Evolutionary conservation across 2,888 invertebrate species (phyloP), one percentile per base, ranked within the genome.

Genomic region (Sicus ferrugineus): DNA sequence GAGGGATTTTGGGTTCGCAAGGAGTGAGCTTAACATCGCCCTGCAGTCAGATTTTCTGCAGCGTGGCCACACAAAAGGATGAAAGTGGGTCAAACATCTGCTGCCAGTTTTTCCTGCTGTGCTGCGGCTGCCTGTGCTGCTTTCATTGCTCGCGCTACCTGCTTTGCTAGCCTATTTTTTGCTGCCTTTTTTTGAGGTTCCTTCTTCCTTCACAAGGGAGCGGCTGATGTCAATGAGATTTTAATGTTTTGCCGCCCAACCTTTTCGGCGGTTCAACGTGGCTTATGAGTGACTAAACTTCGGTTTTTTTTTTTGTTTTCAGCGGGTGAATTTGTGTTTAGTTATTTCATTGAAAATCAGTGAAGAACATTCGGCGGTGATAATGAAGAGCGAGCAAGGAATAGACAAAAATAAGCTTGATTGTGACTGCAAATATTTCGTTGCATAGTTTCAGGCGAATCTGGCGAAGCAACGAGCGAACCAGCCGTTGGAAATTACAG

Each of bases 281-380:
- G 61, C 52, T 50, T 34, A 61, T 67, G 50, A 67, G 61, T 61
- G 30, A 30, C 38, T n/a, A 38, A 23, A 54, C 52, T 50, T 4
- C 31, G 6, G 30, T 34, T 52, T 11, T 23, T 42, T 42, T n/a
- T 42, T 42, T n/a, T n/a, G n/a, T n/a, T n/a, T n/a, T n/a, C n/a
- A n/a, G n/a, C n/a, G n/a, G n/a, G n/a, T n/a, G n/a, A n/a, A n/a
- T n/a, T n/a, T n/a, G n/a, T n/a, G n/a, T n/a, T n/a, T n/a, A n/a
- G n/a, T n/a, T n/a, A n/a, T n/a, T n/a, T n/a, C n/a, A n/a, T n/a
- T n/a, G n/a, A n/a, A n/a, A n/a, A n/a, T n/a, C n/a, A n/a, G n/a
- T n/a, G n/a, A n/a, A n/a, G n/a, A n/a, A n/a, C n/a, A n/a, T n/a
- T n/a, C n/a, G n/a, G n/a, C n/a, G n/a, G n/a, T n/a, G n/a, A n/a